These are phyloP conservation scores for Papilio aristodemus DNA, from an alignment of 1,140 invertebrate species.

Conservation along the genomic window DNA sequence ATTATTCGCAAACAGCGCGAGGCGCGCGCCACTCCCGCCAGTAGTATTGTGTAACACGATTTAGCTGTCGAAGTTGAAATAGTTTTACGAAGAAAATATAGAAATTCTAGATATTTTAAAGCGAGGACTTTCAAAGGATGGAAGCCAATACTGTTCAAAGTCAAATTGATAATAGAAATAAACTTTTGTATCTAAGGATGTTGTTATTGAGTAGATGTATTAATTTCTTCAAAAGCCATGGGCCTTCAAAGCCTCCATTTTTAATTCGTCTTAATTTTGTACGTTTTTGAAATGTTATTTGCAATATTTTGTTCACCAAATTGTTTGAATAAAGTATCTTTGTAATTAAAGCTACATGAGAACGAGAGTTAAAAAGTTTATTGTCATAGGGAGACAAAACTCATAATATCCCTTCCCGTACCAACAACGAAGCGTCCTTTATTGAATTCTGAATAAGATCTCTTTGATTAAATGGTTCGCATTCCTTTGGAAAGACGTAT, in stretches of 20 bases:
- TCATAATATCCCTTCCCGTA: background rate
- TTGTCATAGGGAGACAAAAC: background rate
- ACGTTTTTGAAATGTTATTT: too few relatives aligned
- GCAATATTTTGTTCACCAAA: too few relatives aligned
- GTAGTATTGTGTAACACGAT: constrained; percentile 18
- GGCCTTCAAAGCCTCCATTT: too few relatives aligned
- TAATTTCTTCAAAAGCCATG: too few relatives aligned
- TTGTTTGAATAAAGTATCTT: background rate
- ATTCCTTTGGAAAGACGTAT: constrained; percentile 42
- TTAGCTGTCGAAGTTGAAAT: constrained; percentile 25
- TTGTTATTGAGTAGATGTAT: too few relatives aligned
- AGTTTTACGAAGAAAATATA: constrained; percentile 21
- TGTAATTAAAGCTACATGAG: background rate
- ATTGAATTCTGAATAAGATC: constrained; percentile 45
- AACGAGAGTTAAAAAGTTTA: background rate
- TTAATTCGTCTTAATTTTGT: too few relatives aligned
- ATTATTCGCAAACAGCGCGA: constrained; percentile 41
- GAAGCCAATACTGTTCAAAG: constrained; percentile 9
- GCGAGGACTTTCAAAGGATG: background rate
- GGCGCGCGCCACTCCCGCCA: background rate
- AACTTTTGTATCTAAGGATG: background rate
- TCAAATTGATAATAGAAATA: background rate
- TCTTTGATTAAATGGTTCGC: constrained; percentile 45
- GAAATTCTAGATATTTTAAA: constrained; percentile 6
- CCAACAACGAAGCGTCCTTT: constrained; percentile 39